A percentile compares a stretch with the other conserved stretches of the same genome.
Conservation (phyloP, 2,113 vertebrate genomes). For the Oryzias melastigma region DNA sequence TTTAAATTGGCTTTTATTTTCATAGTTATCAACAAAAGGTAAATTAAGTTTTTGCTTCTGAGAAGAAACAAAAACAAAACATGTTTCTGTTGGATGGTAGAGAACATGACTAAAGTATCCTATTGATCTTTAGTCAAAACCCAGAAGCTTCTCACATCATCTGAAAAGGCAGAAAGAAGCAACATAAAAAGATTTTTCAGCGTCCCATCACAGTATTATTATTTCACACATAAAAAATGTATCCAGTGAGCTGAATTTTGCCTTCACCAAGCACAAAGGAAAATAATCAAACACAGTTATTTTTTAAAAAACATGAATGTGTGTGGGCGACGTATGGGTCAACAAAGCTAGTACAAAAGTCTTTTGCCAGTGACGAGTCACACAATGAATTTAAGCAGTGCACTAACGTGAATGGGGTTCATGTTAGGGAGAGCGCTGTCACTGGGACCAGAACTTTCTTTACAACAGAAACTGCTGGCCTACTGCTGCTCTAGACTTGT, state of each 20-base stretch:
- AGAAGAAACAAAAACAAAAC: too few species aligned
- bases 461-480: conserved; percentile 19
- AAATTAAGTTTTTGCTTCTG: too few species aligned
- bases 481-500: conserved; percentile 21
- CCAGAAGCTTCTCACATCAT: too few species aligned
- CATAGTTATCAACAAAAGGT: too few species aligned
- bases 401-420: conserved; percentile 44
- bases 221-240: conserved; percentile 11
- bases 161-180: too few species aligned
- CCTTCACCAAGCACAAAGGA: neutral
- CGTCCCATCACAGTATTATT: conserved; percentile 13
- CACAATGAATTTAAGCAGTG: conserved; percentile 52
- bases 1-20: too few species aligned
- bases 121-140: too few species aligned
- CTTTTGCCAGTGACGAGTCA: conserved; percentile 23
- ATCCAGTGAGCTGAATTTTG: conserved; percentile 22
- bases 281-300: conserved; percentile 8
- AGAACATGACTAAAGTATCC: too few species aligned
- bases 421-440: conserved; percentile 35
- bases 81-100: too few species aligned
- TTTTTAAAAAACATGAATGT: neutral
- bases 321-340: neutral
- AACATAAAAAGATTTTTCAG: neutral
- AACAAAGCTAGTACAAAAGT: conserved; percentile 58
- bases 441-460: conserved; percentile 49